Conservation (phyloP, 2,113 vertebrate species). For the Ochotona princeps region DNA sequence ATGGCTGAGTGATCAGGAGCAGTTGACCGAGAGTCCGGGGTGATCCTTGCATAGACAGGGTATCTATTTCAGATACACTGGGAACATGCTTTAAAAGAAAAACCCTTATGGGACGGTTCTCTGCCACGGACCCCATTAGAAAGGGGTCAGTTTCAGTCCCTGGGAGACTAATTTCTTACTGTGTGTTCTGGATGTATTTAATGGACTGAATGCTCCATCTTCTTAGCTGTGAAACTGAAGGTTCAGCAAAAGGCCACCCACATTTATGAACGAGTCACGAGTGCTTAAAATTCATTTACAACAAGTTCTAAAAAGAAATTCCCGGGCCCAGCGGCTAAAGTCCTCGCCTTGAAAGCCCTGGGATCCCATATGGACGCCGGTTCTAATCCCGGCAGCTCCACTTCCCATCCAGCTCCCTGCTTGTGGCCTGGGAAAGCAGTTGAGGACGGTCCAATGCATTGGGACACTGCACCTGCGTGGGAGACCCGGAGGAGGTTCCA, state of each 20-base stretch:
- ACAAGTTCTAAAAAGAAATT: constrained; percentile 32
- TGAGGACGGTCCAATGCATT: too few species aligned
- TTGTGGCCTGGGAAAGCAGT: too few species aligned
- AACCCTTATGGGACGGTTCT: not conserved
- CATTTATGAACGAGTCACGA: constrained; percentile 25
- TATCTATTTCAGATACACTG: not conserved
- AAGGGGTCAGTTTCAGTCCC: not conserved
- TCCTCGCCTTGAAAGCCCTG: too few species aligned
- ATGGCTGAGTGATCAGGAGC: not conserved
- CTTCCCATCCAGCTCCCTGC: too few species aligned
- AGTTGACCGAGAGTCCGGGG: not conserved
- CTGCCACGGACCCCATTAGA: not conserved
- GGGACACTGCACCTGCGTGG: too few species aligned
- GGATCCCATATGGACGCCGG: too few species aligned
- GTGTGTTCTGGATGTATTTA: not conserved
- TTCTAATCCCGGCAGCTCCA: too few species aligned
- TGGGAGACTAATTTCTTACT: not conserved
- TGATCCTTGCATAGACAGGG: not conserved
- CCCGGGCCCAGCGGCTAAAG: too few species aligned
- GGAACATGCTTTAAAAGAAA: constrained; percentile 16
- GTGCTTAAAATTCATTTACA: constrained; percentile 53
- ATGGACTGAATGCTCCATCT: not conserved
- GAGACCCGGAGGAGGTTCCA: too few species aligned
- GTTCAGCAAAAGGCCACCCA: not conserved
- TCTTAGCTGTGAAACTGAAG: constrained; percentile 10